phyloP scores from a whole-genome alignment of 2,797 vertebrate species.

The Microcaecilia unicolor region DNA sequence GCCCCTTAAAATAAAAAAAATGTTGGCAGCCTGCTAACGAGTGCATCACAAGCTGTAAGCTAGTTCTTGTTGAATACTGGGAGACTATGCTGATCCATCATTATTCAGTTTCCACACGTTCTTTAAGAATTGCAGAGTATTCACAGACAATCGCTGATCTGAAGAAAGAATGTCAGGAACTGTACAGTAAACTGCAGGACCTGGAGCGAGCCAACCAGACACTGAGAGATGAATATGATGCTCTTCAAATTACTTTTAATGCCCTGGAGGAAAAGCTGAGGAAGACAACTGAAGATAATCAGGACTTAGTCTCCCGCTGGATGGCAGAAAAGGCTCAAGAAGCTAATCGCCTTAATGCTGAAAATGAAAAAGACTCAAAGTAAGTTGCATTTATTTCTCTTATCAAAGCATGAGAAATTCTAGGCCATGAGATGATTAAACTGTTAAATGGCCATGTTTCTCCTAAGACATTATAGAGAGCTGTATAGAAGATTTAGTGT shows the following conservation, averaged over 20 bases:
- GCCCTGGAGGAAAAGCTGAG: slow-evolving; percentile 91
- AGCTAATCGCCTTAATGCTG: slow-evolving; percentile 86
- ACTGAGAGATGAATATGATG: slow-evolving; percentile 91
- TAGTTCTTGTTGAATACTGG: background rate
- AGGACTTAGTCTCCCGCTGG: slow-evolving; percentile 91
- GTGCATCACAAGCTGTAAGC: background rate
- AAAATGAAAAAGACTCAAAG: slow-evolving; percentile 94
- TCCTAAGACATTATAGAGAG: too few relatives aligned
- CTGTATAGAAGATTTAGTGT: too few relatives aligned
- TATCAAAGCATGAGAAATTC: too few relatives aligned
- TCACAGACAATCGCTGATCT: slow-evolving; percentile 73
- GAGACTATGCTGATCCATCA: background rate
- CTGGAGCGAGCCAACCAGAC: slow-evolving; percentile 89
- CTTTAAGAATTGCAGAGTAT: slow-evolving; percentile 75
- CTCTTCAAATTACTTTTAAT: slow-evolving; percentile 92
- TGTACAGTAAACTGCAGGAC: slow-evolving; percentile 75
- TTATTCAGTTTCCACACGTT: background rate
- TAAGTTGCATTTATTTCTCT: too few relatives aligned
- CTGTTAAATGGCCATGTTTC: too few relatives aligned
- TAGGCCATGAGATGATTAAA: too few relatives aligned
- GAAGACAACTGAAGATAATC: slow-evolving; percentile 89
- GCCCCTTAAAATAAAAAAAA: too few relatives aligned
- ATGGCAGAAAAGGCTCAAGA: slow-evolving; percentile 97
- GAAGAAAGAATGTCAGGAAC: slow-evolving; percentile 78
- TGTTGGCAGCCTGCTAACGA: too few relatives aligned